Evolutionary conservation across 2,113 vertebrate genomes (phyloP).

Genomic region (Lichenostomus cassidix): DNA sequence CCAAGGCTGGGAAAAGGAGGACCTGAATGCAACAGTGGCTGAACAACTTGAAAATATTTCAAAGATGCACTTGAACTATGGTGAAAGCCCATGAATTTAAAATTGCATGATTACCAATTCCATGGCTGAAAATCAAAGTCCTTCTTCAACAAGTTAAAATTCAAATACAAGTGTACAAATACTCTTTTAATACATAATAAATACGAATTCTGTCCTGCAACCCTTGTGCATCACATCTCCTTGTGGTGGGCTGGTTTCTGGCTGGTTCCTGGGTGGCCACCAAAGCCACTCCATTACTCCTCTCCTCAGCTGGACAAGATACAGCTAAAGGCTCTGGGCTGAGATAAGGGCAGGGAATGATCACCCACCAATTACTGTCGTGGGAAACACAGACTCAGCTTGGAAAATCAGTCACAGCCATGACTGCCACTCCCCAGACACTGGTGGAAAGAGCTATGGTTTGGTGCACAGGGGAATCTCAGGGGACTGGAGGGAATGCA

Average conservation of each 20-base stretch:
- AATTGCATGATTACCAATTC: not conserved
- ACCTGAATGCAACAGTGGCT: not conserved
- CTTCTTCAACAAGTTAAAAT: not conserved
- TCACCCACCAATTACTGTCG: not conserved
- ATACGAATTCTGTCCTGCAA: not conserved
- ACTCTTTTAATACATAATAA: not conserved
- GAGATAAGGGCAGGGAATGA: not conserved
- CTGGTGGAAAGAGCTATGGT: not conserved
- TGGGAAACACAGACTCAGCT: not conserved
- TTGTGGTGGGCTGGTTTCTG: not conserved
- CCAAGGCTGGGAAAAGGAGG: not conserved
- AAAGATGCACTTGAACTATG: not conserved
- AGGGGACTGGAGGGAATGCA: not conserved
- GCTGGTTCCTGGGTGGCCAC: not conserved
- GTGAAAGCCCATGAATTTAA: not conserved
- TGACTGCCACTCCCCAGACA: not conserved
- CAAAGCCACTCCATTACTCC: not conserved
- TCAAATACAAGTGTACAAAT: not conserved
- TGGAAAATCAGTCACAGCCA: not conserved
- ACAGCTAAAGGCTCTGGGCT: not conserved
- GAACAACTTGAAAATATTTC: not conserved
- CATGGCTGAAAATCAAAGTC: not conserved
- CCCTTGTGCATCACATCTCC: not conserved
- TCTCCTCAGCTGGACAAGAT: not conserved
- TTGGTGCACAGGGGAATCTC: not conserved